Conservation (phyloP, 2,888 invertebrate genomes). For the Molanna angustata region DNA sequence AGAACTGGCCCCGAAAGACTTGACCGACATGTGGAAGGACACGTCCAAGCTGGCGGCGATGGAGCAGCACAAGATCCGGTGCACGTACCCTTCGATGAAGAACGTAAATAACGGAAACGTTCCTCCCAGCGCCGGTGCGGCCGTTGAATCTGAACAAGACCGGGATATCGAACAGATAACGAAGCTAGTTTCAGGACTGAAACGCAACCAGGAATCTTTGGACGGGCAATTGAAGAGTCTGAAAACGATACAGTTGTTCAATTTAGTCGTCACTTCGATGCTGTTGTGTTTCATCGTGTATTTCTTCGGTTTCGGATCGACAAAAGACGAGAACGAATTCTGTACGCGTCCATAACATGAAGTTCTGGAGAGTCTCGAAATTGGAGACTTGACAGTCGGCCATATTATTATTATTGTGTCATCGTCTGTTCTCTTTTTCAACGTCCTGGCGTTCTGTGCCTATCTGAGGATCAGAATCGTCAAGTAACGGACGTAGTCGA, state of each 20-base stretch:
- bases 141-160: not conserved
- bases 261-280: constrained; percentile 21
- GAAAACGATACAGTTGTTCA: constrained; percentile 23
- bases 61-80: constrained; percentile 71
- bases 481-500: too few relatives aligned
- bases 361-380: not conserved
- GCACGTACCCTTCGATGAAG: constrained; percentile 54
- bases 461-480: too few relatives aligned
- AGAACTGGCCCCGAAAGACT: constrained; percentile 58
- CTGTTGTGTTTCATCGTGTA: constrained; percentile 22
- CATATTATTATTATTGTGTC: constrained; percentile 4
- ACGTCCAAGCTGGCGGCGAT: constrained; percentile 56
- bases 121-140: not conserved
- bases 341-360: constrained; percentile 26
- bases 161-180: constrained; percentile 14
- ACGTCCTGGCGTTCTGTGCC: constrained; percentile 9
- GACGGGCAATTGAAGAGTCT: constrained; percentile 23
- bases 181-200: constrained; percentile 9
- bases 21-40: constrained; percentile 73
- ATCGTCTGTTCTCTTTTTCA: constrained; percentile 10
- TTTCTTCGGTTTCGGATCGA: constrained; percentile 15
- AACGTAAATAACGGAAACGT: not conserved
- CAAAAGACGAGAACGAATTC: constrained; percentile 18
- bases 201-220: constrained; percentile 14
- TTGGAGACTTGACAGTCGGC: not conserved